A percentile compares a stretch with the other conserved stretches of the same genome.
These are phyloP conservation scores for Cacatua alba DNA, from an alignment of 2,113 vertebrate genomes.

Conservation along the genomic window DNA sequence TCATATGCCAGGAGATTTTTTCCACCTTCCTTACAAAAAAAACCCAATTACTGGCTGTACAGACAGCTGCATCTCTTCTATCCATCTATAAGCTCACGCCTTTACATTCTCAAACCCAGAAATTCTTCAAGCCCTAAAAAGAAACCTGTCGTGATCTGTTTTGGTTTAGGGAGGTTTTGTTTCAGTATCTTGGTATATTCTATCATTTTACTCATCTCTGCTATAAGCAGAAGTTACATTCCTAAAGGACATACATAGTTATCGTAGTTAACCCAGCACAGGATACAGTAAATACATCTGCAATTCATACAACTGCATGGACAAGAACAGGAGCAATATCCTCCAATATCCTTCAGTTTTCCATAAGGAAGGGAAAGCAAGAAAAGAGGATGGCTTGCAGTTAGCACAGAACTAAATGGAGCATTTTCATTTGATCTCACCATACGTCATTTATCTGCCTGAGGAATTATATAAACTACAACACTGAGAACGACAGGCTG, in stretches of 20 bases:
- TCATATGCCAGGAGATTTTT: neutral
- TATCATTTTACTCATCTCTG: neutral
- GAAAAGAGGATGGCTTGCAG: neutral
- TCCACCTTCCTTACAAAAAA: neutral
- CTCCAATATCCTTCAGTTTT: neutral
- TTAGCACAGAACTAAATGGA: neutral
- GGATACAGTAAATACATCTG: neutral
- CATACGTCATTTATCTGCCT: neutral
- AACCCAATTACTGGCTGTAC: neutral
- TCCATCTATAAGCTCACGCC: neutral
- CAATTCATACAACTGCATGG: neutral
- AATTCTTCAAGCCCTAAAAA: neutral
- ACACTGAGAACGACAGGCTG: neutral
- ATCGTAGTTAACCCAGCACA: neutral
- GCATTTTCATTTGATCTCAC: neutral
- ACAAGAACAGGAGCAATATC: neutral
- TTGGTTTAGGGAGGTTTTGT: neutral
- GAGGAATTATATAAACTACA: neutral
- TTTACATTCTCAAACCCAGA: neutral
- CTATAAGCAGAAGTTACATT: neutral
- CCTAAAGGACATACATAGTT: rapidly evolving
- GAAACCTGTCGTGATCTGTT: neutral
- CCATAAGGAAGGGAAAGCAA: neutral
- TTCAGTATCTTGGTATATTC: neutral
- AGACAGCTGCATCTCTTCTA: neutral